phyloP scores from a whole-genome alignment of 2,113 vertebrate genomes.

The Cromileptes altivelis region DNA sequence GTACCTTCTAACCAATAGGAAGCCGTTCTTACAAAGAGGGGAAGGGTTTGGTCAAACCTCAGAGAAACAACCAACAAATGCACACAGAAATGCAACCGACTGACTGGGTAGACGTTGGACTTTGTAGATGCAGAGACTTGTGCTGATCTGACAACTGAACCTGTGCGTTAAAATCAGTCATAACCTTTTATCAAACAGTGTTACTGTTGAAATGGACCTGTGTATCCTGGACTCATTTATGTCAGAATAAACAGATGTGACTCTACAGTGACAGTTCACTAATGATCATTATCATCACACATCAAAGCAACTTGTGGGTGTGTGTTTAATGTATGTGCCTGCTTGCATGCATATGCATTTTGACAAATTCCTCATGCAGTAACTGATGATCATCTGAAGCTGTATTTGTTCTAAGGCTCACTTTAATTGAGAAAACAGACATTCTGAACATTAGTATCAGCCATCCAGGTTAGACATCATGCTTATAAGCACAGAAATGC shows the following conservation, averaged over 20 bases:
- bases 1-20: slow-evolving; percentile 66
- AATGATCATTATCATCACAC: neutral
- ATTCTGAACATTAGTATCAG: slow-evolving; percentile 11
- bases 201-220: neutral
- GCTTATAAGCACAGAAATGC: slow-evolving; percentile 23
- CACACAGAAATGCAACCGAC: slow-evolving; percentile 44
- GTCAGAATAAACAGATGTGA: slow-evolving; percentile 16
- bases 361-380: slow-evolving; percentile 39
- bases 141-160: neutral
- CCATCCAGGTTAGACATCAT: slow-evolving; percentile 9
- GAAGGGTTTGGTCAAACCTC: slow-evolving; percentile 49
- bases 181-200: neutral
- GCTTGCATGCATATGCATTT: slow-evolving; percentile 50
- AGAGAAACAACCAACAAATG: slow-evolving; percentile 59
- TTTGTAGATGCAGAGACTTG: neutral
- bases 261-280: slow-evolving; percentile 7
- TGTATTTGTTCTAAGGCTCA: neutral
- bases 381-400: neutral
- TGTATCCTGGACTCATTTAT: neutral
- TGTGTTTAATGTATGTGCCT: neutral
- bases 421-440: slow-evolving; percentile 12
- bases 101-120: neutral
- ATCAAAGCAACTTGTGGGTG: slow-evolving; percentile 1
- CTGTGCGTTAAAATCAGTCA: neutral
- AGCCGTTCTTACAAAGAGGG: slow-evolving; percentile 44